Evolutionary conservation across 1,140 invertebrate species (phyloP).

Genomic region (Sycophaga agraensis): DNA sequence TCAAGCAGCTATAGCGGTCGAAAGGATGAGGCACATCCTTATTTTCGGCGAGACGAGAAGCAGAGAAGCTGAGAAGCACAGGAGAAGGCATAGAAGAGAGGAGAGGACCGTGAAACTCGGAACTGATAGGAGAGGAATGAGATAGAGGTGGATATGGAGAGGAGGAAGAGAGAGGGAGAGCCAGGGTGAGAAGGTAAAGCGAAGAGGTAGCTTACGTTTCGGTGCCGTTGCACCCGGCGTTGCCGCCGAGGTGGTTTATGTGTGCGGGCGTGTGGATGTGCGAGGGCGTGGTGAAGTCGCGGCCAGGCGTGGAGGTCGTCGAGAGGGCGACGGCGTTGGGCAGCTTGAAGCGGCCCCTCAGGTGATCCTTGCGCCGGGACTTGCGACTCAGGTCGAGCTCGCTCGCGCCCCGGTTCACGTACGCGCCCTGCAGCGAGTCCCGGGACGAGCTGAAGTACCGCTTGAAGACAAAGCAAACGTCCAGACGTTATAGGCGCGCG

Average conservation of each 20-base stretch:
- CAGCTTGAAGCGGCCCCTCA: conserved; percentile 68
- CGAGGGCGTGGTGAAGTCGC: conserved; percentile 62
- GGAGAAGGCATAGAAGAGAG: no score
- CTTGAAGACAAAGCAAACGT: no score
- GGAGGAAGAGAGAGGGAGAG: neutral
- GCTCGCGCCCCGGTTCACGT: conserved; percentile 68
- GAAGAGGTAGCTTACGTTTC: conserved; percentile 60
- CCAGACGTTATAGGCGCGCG: no score
- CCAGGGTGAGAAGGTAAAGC: no score
- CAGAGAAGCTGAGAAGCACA: no score
- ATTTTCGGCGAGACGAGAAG: no score
- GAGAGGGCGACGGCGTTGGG: conserved; percentile 60
- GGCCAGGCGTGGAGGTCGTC: conserved; percentile 56
- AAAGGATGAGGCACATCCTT: no score
- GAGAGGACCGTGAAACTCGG: no score
- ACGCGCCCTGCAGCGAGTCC: conserved; percentile 73
- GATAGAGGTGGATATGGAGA: no score
- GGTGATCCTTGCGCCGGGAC: conserved; percentile 63
- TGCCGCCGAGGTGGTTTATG: conserved; percentile 66
- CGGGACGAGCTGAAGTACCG: conserved; percentile 70
- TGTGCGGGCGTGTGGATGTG: conserved; percentile 63
- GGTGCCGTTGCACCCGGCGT: conserved; percentile 66
- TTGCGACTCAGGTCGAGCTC: conserved; percentile 74
- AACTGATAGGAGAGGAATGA: no score
- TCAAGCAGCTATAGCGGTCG: no score